A percentile compares a stretch with the other conserved stretches of the same genome.
phyloP scores from a whole-genome alignment of 2,113 vertebrate species.

The Spizaetus ornatus region DNA sequence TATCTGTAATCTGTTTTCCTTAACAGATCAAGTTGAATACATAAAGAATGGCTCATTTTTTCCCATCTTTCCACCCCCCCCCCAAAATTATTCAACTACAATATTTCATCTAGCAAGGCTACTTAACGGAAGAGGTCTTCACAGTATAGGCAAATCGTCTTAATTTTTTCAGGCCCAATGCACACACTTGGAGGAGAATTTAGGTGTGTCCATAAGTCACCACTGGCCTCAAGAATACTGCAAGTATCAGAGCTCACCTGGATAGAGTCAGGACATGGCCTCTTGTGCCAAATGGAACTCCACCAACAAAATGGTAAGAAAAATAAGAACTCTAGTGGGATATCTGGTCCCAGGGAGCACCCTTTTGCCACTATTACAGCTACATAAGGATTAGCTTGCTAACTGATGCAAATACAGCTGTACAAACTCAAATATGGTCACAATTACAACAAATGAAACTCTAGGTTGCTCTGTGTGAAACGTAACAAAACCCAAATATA shows the following conservation, averaged over 20 bases:
- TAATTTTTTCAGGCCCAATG: background rate
- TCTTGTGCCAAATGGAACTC: background rate
- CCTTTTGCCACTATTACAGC: background rate
- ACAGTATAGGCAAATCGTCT: background rate
- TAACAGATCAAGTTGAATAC: slow-evolving; percentile 29
- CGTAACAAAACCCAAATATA: background rate
- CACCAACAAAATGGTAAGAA: background rate
- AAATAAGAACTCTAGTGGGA: background rate
- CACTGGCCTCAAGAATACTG: background rate
- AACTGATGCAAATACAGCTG: background rate
- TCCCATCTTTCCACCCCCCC: background rate
- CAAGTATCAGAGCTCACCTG: background rate
- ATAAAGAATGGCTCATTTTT: background rate
- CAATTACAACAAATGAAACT: background rate
- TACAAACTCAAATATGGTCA: background rate
- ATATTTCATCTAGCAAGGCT: background rate
- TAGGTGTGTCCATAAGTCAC: background rate
- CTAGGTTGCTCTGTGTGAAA: background rate
- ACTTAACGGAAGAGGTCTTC: background rate
- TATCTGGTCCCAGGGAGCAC: background rate
- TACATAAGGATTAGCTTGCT: background rate
- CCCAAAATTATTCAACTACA: background rate
- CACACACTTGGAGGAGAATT: background rate
- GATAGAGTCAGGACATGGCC: background rate
- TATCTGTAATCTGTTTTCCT: slow-evolving; percentile 27